Percentiles rank a stretch among this genome's conserved stretches.
Conservation (phyloP, 2,888 invertebrate species). For the Trimorus sp. region DNA sequence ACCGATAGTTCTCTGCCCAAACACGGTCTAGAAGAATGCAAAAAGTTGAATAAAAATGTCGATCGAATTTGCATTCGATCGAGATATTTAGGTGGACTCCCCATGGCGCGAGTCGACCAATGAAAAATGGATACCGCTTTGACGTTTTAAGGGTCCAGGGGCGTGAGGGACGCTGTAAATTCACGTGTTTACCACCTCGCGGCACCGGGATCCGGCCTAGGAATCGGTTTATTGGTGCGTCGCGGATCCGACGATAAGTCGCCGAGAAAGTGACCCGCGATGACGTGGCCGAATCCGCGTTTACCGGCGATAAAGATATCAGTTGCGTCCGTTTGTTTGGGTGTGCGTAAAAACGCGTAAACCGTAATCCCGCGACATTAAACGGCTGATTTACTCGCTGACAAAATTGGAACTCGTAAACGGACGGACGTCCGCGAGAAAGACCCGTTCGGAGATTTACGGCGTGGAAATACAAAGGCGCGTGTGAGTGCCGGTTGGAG, state of each 20-base stretch:
- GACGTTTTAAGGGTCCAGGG: conserved; percentile 22
- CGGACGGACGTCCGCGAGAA: conserved; percentile 42
- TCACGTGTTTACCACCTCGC: conserved; percentile 58
- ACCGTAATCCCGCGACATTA: conserved; percentile 68
- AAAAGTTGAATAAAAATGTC: no score
- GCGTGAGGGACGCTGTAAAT: conserved; percentile 44
- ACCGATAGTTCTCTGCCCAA: no score
- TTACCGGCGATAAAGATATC: conserved; percentile 70
- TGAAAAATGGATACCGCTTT: no score
- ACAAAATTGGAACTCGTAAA: conserved; percentile 68
- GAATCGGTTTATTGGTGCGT: conserved; percentile 48
- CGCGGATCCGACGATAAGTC: conserved; percentile 47
- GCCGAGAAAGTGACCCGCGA: conserved; percentile 17
- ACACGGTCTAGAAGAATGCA: no score
- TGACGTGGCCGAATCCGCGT: conserved; percentile 53
- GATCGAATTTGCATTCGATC: no score
- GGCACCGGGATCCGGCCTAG: conserved; percentile 42
- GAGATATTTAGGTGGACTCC: no score
- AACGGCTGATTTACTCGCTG: conserved; percentile 67
- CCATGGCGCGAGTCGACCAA: no score
- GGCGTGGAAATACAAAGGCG: neutral
- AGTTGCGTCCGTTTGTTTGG: conserved; percentile 55
- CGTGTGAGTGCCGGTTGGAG: no score
- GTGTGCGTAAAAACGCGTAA: conserved; percentile 66
- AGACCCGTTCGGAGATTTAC: conserved; percentile 4